These are phyloP conservation scores for Branchipolynoe longqiensis DNA, from an alignment of 2,888 invertebrate genomes.

Conservation along the genomic window DNA sequence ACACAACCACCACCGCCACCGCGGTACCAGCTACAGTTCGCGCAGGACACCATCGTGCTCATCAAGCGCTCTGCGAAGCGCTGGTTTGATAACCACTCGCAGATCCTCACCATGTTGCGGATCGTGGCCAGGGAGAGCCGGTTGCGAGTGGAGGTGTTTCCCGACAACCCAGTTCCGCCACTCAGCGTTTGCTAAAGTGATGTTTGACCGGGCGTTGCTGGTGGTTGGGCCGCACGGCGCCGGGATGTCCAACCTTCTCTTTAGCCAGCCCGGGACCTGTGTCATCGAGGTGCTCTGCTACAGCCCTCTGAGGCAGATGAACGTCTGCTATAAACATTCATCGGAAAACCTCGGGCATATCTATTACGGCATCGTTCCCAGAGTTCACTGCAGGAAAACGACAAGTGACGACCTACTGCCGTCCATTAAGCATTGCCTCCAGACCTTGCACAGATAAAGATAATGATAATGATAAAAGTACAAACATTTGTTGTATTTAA, in stretches of 20 bases:
- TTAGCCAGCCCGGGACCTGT: constrained; percentile 58
- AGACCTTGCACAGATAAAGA: too few species aligned
- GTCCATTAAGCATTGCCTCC: too few species aligned
- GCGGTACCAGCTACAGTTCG: not conserved
- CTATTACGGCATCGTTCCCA: constrained; percentile 49
- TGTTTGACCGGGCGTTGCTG: constrained; percentile 57
- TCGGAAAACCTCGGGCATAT: constrained; percentile 47
- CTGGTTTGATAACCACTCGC: constrained; percentile 52
- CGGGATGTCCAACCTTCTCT: constrained; percentile 58
- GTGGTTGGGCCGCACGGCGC: constrained; percentile 61
- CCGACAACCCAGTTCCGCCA: constrained; percentile 59
- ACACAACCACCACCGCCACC: too few species aligned
- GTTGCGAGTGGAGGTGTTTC: constrained; percentile 54
- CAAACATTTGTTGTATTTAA: too few species aligned
- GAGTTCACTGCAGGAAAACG: too few species aligned
- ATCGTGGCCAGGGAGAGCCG: not conserved
- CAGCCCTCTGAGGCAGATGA: not conserved
- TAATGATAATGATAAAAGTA: too few species aligned
- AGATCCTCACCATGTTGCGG: constrained; percentile 22
- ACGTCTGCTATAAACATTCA: constrained; percentile 54
- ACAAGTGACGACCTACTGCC: too few species aligned
- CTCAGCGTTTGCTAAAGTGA: not conserved
- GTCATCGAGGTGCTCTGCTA: constrained; percentile 59
- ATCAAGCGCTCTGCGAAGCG: constrained; percentile 60
- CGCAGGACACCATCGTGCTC: constrained; percentile 47